Evolutionary conservation across 2,888 invertebrate genomes (phyloP).

Genomic region (Lepidocyrtoides sp.): DNA sequence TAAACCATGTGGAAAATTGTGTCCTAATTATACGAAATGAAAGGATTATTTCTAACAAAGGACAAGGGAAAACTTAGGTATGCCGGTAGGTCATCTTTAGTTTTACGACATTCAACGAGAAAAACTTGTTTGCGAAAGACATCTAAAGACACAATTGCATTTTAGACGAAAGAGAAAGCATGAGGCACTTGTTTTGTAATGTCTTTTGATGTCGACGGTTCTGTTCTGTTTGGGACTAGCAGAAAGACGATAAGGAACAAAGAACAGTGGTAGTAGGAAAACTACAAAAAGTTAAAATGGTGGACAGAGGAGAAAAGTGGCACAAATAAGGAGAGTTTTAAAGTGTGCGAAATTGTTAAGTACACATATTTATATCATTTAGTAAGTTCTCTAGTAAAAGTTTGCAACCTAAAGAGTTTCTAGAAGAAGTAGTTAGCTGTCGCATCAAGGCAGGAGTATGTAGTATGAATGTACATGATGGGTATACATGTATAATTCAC

Average conservation of each 20-base stretch:
- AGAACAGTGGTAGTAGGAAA: not conserved
- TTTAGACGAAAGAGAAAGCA: too few relatives aligned
- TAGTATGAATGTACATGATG: not conserved
- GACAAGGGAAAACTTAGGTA: not conserved
- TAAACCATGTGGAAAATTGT: not conserved
- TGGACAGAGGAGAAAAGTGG: not conserved
- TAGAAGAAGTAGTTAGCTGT: too few relatives aligned
- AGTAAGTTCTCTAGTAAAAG: slow-evolving; percentile 10
- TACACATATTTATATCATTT: slow-evolving; percentile 38
- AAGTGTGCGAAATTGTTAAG: slow-evolving; percentile 41
- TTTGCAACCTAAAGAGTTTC: slow-evolving; percentile 1
- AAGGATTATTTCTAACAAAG: not conserved
- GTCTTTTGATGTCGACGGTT: too few relatives aligned
- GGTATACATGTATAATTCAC: not conserved
- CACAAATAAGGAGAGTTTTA: slow-evolving; percentile 14
- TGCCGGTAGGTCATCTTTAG: not conserved
- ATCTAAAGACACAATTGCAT: too few relatives aligned
- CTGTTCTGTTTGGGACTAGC: too few relatives aligned
- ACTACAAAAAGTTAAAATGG: not conserved
- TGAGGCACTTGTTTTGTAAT: too few relatives aligned
- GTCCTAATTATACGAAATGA: slow-evolving; percentile 17
- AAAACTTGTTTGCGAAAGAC: too few relatives aligned
- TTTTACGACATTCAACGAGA: too few relatives aligned
- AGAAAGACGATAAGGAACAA: not conserved
- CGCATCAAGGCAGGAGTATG: too few relatives aligned